Conservation (phyloP, 2,113 vertebrate species). For the Gallinago jamesoni region DNA sequence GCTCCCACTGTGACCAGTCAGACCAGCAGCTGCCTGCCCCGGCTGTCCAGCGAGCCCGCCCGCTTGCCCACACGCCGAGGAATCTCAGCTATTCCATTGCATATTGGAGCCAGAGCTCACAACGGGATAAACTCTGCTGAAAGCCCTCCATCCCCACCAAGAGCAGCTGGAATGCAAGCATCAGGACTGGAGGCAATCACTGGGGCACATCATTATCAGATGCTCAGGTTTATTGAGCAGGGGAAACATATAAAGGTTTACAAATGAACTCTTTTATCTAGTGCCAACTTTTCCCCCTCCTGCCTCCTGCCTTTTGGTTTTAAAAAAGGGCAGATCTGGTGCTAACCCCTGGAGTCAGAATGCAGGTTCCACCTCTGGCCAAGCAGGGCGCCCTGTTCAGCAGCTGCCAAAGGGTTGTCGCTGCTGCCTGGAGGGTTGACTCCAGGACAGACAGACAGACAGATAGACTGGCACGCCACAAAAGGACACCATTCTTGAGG, state of each 20-base stretch:
- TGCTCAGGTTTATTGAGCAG: neutral
- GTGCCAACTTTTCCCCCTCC: neutral
- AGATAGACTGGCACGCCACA: neutral
- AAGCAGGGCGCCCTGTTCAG: neutral
- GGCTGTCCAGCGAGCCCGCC: neutral
- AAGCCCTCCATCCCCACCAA: accelerated
- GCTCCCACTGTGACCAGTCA: neutral
- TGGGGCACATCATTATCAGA: neutral
- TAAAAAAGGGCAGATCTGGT: neutral
- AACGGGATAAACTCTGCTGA: neutral
- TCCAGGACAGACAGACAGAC: neutral
- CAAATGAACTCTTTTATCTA: neutral
- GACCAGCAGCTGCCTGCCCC: neutral
- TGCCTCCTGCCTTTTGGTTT: neutral
- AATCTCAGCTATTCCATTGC: neutral
- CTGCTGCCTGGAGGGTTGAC: neutral
- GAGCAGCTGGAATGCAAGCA: neutral
- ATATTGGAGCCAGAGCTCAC: accelerated
- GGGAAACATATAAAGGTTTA: neutral
- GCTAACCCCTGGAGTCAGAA: accelerated
- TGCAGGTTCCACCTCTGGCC: neutral
- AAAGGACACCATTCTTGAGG: neutral
- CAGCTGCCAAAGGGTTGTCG: too few relatives aligned
- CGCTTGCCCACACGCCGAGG: neutral
- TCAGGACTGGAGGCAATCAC: neutral